Percentiles rank a stretch among this genome's conserved stretches.
phyloP scores from a whole-genome alignment of 2,888 invertebrate genomes.

The Falcaria lacertinaria region DNA sequence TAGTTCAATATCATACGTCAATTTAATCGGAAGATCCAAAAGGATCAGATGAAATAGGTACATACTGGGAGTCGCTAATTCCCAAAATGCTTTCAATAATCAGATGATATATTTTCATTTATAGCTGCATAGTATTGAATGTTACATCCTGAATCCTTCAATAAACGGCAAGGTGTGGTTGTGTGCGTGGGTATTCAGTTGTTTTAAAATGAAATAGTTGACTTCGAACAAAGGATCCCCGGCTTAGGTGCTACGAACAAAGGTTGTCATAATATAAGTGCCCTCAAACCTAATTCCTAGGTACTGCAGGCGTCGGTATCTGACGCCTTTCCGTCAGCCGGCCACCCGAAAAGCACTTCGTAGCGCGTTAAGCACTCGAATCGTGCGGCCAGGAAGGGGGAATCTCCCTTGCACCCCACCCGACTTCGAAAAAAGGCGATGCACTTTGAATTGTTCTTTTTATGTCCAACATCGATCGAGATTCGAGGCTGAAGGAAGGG shows the following conservation, averaged over 20 bases:
- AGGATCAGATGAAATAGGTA: too few species aligned
- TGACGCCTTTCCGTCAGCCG: constrained; percentile 60
- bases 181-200: background rate
- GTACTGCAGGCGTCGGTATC: constrained; percentile 40
- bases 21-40: too few species aligned
- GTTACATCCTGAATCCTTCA: too few species aligned
- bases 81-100: too few species aligned
- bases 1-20: too few species aligned
- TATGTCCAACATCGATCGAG: constrained; percentile 76
- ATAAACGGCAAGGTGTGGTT: too few species aligned
- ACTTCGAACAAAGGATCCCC: background rate
- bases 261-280: constrained; percentile 20
- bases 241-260: background rate
- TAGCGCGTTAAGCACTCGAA: constrained; percentile 61
- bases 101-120: too few species aligned
- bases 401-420: constrained; percentile 49
- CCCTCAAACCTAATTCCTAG: constrained; percentile 50
- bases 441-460: constrained; percentile 77
- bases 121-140: too few species aligned
- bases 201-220: background rate
- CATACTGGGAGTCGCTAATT: too few species aligned
- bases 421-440: constrained; percentile 76
- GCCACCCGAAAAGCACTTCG: constrained; percentile 66
- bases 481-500: constrained; percentile 65
- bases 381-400: constrained; percentile 31